These are phyloP conservation scores for Odontomyia ornata DNA, from an alignment of 2,888 invertebrate species.

Conservation along the genomic window DNA sequence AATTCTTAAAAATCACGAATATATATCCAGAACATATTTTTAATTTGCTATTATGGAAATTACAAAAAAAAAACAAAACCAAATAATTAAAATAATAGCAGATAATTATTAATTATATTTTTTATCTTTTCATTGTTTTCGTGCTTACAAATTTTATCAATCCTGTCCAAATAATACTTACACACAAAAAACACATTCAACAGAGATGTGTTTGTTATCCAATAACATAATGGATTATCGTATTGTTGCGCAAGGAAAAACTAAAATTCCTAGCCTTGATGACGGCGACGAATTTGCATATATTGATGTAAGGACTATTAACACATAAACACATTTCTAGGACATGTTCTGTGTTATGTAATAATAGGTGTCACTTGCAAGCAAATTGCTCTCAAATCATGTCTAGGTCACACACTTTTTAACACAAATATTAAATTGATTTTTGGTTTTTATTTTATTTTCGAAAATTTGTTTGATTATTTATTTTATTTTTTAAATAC, in stretches of 20 bases:
- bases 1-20: too few species aligned
- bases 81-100: neutral
- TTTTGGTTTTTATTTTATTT: too few species aligned
- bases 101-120: neutral
- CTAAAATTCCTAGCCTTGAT: conserved; percentile 88
- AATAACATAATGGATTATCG: conserved; percentile 84
- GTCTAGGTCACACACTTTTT: too few species aligned
- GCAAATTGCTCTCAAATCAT: neutral
- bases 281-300: conserved; percentile 86
- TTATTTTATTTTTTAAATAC: too few species aligned
- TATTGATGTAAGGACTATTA: conserved; percentile 78
- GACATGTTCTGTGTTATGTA: conserved; percentile 17
- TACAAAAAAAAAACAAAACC: too few species aligned
- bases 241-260: conserved; percentile 94
- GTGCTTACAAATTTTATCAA: neutral
- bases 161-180: conserved; percentile 39
- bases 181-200: conserved; percentile 37
- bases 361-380: neutral
- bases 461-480: too few species aligned
- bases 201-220: conserved; percentile 78
- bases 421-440: too few species aligned
- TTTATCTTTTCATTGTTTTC: conserved; percentile 4
- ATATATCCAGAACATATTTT: too few species aligned
- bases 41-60: too few species aligned
- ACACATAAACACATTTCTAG: conserved; percentile 11